phyloP scores from a whole-genome alignment of 2,797 vertebrate species.

The Ispidina lecontei region DNA sequence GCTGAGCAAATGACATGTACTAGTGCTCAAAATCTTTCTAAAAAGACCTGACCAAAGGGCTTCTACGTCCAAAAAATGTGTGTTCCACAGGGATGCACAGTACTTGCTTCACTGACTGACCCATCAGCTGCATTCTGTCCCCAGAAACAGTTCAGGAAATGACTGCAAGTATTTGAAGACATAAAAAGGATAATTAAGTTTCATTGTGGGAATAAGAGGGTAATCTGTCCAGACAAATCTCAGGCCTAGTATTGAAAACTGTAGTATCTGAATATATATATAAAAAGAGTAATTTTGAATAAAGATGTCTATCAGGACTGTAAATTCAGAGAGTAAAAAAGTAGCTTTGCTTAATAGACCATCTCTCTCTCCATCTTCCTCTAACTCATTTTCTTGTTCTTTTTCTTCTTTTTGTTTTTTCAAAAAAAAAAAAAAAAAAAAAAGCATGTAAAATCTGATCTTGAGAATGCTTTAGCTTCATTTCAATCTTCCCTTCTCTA shows the following conservation, averaged over 20 bases:
- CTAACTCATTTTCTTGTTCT: constrained; percentile 53
- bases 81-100: neutral
- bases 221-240: constrained; percentile 65
- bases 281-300: constrained; percentile 30
- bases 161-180: constrained; percentile 26
- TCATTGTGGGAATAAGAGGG: constrained; percentile 46
- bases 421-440: no score
- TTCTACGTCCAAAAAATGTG: neutral
- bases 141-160: constrained; percentile 33
- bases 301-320: constrained; percentile 54
- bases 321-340: constrained; percentile 41
- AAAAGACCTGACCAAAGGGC: neutral
- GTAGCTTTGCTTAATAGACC: constrained; percentile 41
- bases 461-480: neutral
- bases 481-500: constrained; percentile 23
- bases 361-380: constrained; percentile 23
- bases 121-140: neutral
- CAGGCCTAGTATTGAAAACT: constrained; percentile 29
- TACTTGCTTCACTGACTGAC: constrained; percentile 12
- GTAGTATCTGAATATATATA: constrained; percentile 7
- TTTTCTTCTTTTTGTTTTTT: constrained; percentile 28
- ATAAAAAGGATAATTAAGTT: constrained; percentile 61
- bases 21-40: neutral
- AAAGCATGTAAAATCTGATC: no score
- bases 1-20: neutral